phyloP scores from a whole-genome alignment of 2,888 invertebrate species.

The Lasioglossum malachurum region DNA sequence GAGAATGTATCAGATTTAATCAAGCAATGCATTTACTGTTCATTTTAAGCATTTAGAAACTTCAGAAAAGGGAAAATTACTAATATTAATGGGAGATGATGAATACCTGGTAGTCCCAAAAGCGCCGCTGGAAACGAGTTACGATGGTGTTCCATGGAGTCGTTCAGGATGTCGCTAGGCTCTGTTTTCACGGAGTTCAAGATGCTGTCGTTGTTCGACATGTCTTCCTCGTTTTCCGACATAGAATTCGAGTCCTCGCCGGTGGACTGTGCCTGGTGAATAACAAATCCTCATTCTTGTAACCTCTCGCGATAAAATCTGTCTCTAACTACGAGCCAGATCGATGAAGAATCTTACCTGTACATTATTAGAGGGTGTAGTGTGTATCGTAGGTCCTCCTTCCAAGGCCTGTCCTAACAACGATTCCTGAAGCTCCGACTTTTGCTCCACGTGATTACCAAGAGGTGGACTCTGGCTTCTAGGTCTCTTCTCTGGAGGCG shows the following conservation, averaged over 20 bases:
- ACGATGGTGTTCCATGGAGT: conserved; percentile 88
- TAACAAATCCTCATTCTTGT: neutral
- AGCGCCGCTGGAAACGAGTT: conserved; percentile 92
- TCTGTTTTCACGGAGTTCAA: conserved; percentile 92
- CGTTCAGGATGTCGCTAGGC: conserved; percentile 89
- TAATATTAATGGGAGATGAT: neutral
- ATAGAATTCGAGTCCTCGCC: conserved; percentile 93
- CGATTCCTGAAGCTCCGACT: conserved; percentile 89
- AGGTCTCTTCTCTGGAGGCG: conserved; percentile 85
- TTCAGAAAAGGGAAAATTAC: neutral
- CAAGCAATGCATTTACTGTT: neutral
- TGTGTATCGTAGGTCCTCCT: conserved; percentile 89
- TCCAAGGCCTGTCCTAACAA: conserved; percentile 92
- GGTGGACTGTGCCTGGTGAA: conserved; percentile 88
- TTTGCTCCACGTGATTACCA: conserved; percentile 81
- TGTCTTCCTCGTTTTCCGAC: conserved; percentile 84
- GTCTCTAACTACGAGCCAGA: neutral
- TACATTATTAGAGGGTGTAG: conserved; percentile 82
- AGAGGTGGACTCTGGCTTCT: conserved; percentile 83
- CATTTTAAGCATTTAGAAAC: neutral
- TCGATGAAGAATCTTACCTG: conserved; percentile 80
- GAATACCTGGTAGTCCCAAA: conserved; percentile 92
- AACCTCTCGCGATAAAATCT: neutral
- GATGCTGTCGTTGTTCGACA: conserved; percentile 90
- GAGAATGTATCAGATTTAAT: neutral